A percentile compares a stretch with the other conserved stretches of the same genome.
These are phyloP conservation scores for Erynnis tages DNA, from an alignment of 2,888 invertebrate genomes.

Conservation along the genomic window DNA sequence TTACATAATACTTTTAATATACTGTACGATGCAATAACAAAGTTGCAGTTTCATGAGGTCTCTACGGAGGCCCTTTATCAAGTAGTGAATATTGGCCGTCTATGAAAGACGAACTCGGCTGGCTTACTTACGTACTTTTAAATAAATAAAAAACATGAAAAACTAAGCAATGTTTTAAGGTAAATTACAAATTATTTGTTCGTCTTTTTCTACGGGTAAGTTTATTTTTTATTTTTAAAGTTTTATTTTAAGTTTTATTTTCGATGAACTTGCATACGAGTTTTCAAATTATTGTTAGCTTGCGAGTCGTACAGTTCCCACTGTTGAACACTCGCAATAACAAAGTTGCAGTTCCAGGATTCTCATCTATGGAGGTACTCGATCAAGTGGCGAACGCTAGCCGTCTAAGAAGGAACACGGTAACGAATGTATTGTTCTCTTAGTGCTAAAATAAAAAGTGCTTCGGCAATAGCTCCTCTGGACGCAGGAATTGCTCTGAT, in stretches of 20 bases:
- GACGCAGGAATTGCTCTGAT: slow-evolving; percentile 67
- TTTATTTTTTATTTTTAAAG: too few species aligned
- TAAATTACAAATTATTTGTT: too few species aligned
- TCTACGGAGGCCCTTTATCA: slow-evolving; percentile 57
- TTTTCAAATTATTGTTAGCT: too few species aligned
- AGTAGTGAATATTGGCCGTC: slow-evolving; percentile 48
- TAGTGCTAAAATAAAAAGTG: slow-evolving; percentile 67
- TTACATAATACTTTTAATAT: slow-evolving; percentile 36
- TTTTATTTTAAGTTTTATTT: too few species aligned
- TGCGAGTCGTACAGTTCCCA: too few species aligned
- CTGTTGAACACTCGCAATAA: slow-evolving; percentile 14
- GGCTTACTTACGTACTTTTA: too few species aligned
- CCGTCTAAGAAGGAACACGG: slow-evolving; percentile 50
- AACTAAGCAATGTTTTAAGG: too few species aligned
- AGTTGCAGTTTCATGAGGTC: slow-evolving; percentile 32
- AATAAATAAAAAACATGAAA: too few species aligned
- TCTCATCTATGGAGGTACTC: slow-evolving; percentile 52
- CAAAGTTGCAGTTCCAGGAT: slow-evolving; percentile 33
- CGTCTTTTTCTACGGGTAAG: too few species aligned
- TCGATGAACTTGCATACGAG: too few species aligned
- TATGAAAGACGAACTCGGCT: too few species aligned
- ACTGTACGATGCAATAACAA: slow-evolving; percentile 30
- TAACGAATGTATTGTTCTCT: slow-evolving; percentile 74
- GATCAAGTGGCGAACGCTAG: slow-evolving; percentile 58
- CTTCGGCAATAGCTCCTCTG: slow-evolving; percentile 56